phyloP scores from a whole-genome alignment of 2,113 vertebrate species.

The Colaptes auratus region DNA sequence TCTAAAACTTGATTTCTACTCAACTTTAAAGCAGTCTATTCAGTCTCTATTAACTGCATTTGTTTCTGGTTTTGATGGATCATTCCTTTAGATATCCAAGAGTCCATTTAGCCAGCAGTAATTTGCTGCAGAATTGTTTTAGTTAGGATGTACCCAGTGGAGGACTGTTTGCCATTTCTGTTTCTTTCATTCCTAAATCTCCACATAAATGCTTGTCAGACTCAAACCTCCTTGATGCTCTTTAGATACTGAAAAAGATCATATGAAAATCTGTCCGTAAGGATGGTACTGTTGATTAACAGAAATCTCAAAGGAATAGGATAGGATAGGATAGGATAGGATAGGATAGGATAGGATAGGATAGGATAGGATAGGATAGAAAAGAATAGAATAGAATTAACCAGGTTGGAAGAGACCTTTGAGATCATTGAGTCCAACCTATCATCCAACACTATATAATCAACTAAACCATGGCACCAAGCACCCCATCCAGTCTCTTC shows the following conservation, averaged over 20 bases:
- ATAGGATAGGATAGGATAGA: no score
- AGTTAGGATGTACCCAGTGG: neutral
- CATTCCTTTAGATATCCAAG: neutral
- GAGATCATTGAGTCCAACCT: no score
- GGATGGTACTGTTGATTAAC: neutral
- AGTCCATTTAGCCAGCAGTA: neutral
- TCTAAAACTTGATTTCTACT: neutral
- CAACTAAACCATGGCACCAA: no score
- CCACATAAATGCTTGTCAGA: neutral
- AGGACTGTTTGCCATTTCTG: neutral
- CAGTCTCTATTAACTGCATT: neutral
- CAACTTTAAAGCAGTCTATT: neutral
- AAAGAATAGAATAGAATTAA: no score
- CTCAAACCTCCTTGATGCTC: neutral
- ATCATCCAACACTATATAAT: no score
- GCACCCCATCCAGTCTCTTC: no score
- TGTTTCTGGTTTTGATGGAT: neutral
- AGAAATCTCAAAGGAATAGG: neutral
- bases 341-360: no score
- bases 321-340: no score
- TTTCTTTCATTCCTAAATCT: neutral
- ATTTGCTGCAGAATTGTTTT: neutral
- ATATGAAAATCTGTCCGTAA: neutral
- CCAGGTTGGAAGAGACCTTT: no score
- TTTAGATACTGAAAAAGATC: neutral